A percentile compares a stretch with the other conserved stretches of the same genome.
Evolutionary conservation across 1,140 invertebrate genomes (phyloP).

Genomic region (Marisa cornuarietis): DNA sequence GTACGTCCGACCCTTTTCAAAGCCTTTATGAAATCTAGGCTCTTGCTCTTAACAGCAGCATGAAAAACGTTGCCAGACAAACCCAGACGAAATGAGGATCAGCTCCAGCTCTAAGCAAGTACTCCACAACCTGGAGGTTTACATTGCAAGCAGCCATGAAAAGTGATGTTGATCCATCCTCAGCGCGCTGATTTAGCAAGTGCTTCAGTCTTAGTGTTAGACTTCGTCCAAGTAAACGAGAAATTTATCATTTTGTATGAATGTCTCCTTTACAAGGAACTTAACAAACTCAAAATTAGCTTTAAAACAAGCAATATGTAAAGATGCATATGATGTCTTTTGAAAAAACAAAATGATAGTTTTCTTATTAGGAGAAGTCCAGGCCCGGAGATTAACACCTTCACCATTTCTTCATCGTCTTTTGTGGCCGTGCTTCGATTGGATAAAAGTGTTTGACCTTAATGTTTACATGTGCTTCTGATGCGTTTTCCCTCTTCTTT

Average conservation of each 20-base stretch:
- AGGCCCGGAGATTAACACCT: slow-evolving; percentile 33
- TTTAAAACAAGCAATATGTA: slow-evolving; percentile 38
- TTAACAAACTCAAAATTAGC: slow-evolving; percentile 36
- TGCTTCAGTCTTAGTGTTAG: too few species aligned
- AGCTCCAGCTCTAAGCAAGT: slow-evolving; percentile 44
- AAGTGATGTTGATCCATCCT: slow-evolving; percentile 45
- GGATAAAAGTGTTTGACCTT: too few species aligned
- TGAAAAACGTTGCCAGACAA: slow-evolving; percentile 38
- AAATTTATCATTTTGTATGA: not conserved
- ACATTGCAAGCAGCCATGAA: slow-evolving; percentile 50
- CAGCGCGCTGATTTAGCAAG: slow-evolving; percentile 25
- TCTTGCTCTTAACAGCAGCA: slow-evolving; percentile 34
- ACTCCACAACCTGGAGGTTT: slow-evolving; percentile 44
- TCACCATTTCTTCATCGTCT: slow-evolving; percentile 28
- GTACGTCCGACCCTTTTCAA: slow-evolving; percentile 34
- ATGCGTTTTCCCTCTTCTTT: too few species aligned
- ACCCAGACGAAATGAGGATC: slow-evolving; percentile 37
- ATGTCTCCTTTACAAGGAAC: slow-evolving; percentile 30
- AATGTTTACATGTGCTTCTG: too few species aligned
- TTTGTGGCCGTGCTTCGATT: too few species aligned
- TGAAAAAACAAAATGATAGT: slow-evolving; percentile 32
- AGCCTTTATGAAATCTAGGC: slow-evolving; percentile 20
- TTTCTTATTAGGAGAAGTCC: slow-evolving; percentile 28
- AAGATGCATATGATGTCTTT: slow-evolving; percentile 26
- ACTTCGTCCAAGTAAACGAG: not conserved